A percentile compares a stretch with the other conserved stretches of the same genome.
Evolutionary conservation across 2,888 invertebrate genomes (phyloP).

Genomic region (Colletes collaris): DNA sequence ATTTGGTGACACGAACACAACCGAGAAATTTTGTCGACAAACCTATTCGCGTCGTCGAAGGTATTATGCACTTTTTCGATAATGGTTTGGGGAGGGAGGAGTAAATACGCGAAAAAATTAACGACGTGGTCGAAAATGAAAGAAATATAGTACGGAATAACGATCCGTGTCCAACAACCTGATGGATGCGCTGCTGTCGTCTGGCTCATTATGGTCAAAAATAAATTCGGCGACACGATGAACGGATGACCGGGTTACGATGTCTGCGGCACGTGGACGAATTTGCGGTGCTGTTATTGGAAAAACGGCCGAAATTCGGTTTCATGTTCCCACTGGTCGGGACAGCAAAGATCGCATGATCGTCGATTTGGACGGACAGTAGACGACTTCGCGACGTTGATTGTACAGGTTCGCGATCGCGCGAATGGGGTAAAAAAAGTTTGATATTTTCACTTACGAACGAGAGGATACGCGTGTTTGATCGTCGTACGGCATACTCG

Average conservation of each 20-base stretch:
- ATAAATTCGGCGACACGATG: slow-evolving; percentile 17
- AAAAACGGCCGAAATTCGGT: slow-evolving; percentile 47
- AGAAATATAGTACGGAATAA: neutral
- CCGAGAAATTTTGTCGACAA: no score
- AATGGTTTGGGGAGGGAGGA: no score
- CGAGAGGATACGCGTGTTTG: neutral
- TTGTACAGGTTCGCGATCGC: neutral
- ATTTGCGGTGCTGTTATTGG: slow-evolving; percentile 49
- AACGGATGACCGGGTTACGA: slow-evolving; percentile 20
- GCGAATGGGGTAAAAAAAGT: neutral
- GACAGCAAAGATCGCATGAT: slow-evolving; percentile 49
- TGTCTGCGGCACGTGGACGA: slow-evolving; percentile 37
- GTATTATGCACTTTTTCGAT: no score
- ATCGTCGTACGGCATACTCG: slow-evolving; percentile 31
- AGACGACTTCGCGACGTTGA: slow-evolving; percentile 59
- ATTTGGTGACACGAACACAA: no score
- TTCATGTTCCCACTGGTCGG: slow-evolving; percentile 62
- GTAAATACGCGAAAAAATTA: no score
- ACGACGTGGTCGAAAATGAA: neutral
- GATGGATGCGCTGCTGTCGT: slow-evolving; percentile 21
- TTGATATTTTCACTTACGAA: neutral
- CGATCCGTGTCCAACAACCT: slow-evolving; percentile 38
- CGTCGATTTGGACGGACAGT: slow-evolving; percentile 59
- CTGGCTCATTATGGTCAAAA: slow-evolving; percentile 46
- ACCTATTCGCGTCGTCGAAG: no score